phyloP scores from a whole-genome alignment of 1,140 invertebrate genomes.

The Triops cancriformis region DNA sequence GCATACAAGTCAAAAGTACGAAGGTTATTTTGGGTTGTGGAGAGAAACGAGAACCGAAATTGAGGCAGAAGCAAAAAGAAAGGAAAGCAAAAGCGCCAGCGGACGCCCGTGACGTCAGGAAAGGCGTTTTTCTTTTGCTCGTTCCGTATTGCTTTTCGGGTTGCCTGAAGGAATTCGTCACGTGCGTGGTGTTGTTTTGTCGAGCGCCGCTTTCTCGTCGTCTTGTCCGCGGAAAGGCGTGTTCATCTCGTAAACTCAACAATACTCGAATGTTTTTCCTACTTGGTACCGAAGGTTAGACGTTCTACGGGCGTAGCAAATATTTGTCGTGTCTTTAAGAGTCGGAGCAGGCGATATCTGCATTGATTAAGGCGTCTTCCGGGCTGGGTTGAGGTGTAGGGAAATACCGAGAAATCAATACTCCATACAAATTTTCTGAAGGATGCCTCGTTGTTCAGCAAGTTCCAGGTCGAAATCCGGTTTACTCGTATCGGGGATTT shows the following conservation, averaged over 20 bases:
- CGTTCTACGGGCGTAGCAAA: no score
- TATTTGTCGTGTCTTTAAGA: no score
- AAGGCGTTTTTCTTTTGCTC: neutral
- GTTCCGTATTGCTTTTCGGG: neutral
- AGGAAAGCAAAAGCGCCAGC: neutral
- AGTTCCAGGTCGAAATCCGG: no score
- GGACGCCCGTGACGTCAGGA: neutral
- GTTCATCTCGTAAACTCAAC: neutral
- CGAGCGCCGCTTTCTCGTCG: neutral
- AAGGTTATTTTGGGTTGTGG: slow-evolving; percentile 5
- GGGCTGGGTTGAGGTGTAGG: no score
- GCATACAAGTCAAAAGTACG: slow-evolving; percentile 11
- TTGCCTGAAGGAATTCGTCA: neutral
- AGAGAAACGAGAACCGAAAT: neutral
- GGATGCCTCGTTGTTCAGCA: no score
- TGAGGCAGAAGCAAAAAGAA: neutral
- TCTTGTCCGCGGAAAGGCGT: neutral
- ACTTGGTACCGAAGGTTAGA: no score
- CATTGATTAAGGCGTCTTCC: no score
- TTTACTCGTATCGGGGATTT: no score
- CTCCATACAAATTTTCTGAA: no score
- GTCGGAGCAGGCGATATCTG: no score
- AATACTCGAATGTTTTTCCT: no score
- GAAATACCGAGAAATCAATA: no score
- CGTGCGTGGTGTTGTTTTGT: neutral